Conservation (phyloP, 2,888 invertebrate species). For the Heliconius hortense region DNA sequence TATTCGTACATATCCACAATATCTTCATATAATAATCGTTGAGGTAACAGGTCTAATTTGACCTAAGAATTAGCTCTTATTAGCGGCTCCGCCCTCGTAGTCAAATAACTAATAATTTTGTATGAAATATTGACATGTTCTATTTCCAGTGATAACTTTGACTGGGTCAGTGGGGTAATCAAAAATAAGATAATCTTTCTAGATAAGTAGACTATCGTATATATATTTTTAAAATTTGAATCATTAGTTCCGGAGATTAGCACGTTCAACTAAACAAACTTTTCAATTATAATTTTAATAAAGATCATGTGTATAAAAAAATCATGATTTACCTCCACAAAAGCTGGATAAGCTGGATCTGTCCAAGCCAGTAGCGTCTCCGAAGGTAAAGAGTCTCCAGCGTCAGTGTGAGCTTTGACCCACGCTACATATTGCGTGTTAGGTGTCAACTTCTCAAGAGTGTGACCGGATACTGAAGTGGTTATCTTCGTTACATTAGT, state of each 20-base stretch:
- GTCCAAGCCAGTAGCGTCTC: conserved; percentile 94
- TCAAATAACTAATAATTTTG: too few relatives aligned
- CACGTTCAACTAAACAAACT: neutral
- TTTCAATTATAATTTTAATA: neutral
- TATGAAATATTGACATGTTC: too few relatives aligned
- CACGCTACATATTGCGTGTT: conserved; percentile 92
- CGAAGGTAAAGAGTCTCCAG: conserved; percentile 88
- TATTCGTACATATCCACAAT: too few relatives aligned
- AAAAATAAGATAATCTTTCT: too few relatives aligned
- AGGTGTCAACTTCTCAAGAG: conserved; percentile 86
- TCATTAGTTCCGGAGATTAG: neutral
- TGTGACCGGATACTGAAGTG: conserved; percentile 86
- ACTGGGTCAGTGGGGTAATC: too few relatives aligned
- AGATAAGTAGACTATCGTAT: neutral
- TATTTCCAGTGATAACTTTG: too few relatives aligned
- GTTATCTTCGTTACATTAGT: conserved; percentile 83
- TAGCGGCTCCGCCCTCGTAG: too few relatives aligned
- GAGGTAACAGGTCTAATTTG: too few relatives aligned
- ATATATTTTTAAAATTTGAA: neutral
- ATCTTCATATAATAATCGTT: too few relatives aligned
- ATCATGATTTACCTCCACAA: conserved; percentile 86
- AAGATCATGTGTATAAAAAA: neutral
- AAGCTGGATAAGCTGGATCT: conserved; percentile 92
- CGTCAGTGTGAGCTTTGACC: conserved; percentile 85
- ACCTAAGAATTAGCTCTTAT: too few relatives aligned